Percentiles rank a stretch among this genome's conserved stretches.
Evolutionary conservation across 2,888 invertebrate genomes (phyloP).

Genomic region (Zelleria hepariella): DNA sequence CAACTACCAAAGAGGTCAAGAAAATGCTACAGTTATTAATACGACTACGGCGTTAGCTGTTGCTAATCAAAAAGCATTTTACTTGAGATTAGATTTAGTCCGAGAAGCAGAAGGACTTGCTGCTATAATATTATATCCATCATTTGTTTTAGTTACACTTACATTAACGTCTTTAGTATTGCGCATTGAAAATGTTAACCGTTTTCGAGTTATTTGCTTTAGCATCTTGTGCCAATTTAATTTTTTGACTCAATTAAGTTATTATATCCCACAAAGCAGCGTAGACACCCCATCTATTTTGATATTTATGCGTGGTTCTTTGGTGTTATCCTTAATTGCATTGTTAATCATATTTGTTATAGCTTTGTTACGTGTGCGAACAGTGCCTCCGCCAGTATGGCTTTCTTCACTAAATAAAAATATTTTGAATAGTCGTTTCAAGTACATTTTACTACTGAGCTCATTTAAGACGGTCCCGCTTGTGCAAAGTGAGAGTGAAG

Average conservation of each 20-base stretch:
- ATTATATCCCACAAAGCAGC: slow-evolving; percentile 6
- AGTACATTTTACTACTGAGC: neutral
- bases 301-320: neutral
- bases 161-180: neutral
- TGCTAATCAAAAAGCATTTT: neutral
- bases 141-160: neutral
- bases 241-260: neutral
- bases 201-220: neutral
- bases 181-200: neutral
- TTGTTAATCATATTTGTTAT: neutral
- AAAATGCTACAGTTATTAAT: neutral
- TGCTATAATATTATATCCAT: neutral
- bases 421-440: neutral
- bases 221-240: neutral
- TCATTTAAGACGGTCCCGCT: neutral
- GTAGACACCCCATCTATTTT: neutral
- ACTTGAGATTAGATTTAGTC: neutral
- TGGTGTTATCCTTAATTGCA: neutral
- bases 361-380: neutral
- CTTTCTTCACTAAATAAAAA: neutral
- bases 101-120: neutral
- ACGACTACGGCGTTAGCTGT: neutral
- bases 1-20: neutral
- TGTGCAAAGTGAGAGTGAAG: neutral
- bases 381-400: neutral